Percentiles rank a stretch among this genome's conserved stretches.
Evolutionary conservation across 2,797 vertebrate species (phyloP).

Genomic region (Halcyon smyrnensis): DNA sequence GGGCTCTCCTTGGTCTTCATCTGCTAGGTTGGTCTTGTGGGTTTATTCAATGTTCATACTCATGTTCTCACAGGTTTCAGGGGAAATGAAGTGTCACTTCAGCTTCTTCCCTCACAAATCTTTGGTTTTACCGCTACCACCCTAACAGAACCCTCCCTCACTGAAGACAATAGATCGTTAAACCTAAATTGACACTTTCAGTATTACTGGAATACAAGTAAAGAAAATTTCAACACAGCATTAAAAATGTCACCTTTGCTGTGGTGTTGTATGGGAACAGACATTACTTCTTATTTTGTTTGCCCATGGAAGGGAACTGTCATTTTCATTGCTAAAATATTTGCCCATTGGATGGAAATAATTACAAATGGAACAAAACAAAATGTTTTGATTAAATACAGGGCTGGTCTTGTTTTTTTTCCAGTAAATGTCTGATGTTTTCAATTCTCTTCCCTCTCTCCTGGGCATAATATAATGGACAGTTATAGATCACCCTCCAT

Average conservation of each 20-base stretch:
- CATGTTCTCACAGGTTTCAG: not conserved
- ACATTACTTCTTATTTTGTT: conserved; percentile 4
- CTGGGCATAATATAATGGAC: not conserved
- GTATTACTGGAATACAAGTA: conserved; percentile 23
- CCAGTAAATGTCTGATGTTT: conserved; percentile 49
- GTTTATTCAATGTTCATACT: not conserved
- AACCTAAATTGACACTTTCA: not conserved
- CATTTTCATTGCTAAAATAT: conserved; percentile 31
- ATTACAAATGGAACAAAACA: conserved; percentile 48
- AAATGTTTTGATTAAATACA: conserved; percentile 56
- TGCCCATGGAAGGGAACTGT: not conserved
- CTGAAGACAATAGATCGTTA: not conserved
- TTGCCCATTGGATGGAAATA: conserved; percentile 56
- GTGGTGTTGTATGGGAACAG: not conserved
- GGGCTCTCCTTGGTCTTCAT: not conserved
- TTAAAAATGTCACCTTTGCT: not conserved
- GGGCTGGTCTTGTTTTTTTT: conserved; percentile 45
- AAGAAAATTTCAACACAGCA: conserved; percentile 2
- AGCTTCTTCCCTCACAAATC: not conserved
- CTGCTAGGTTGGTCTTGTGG: not conserved
- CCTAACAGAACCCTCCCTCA: not conserved
- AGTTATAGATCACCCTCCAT: not conserved
- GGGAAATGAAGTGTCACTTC: not conserved
- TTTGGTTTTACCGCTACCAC: not conserved
- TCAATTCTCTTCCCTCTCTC: not conserved